Evolutionary conservation across 2,888 invertebrate species (phyloP).

Genomic region (Linnaemya vulpina): DNA sequence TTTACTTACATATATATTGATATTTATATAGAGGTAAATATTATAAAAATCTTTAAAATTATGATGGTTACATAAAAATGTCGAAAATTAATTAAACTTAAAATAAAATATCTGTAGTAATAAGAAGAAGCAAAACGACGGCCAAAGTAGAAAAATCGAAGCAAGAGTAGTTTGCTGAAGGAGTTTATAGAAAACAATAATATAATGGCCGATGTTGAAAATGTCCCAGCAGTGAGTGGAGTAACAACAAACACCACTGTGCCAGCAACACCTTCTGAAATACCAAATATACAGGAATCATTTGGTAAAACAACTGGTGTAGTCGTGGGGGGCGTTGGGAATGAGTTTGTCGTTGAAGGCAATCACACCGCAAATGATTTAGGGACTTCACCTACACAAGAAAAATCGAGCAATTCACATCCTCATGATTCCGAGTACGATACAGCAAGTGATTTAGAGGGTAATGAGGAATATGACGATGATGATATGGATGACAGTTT

Average conservation of each 20-base stretch:
- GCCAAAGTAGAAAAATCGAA: slow-evolving; percentile 69
- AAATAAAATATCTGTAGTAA: slow-evolving; percentile 52
- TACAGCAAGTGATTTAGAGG: slow-evolving; percentile 83
- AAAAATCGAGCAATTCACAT: slow-evolving; percentile 81
- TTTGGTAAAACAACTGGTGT: slow-evolving; percentile 27
- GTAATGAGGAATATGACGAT: slow-evolving; percentile 81
- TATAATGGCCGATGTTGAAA: slow-evolving; percentile 82
- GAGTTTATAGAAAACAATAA: slow-evolving; percentile 43
- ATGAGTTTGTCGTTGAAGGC: slow-evolving; percentile 72
- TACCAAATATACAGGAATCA: slow-evolving; percentile 67
- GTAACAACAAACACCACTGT: slow-evolving; percentile 73
- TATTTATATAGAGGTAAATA: slow-evolving; percentile 50
- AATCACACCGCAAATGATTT: slow-evolving; percentile 73
- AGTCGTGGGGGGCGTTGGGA: slow-evolving; percentile 75
- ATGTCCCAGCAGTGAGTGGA: slow-evolving; percentile 74
- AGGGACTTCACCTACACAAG: slow-evolving; percentile 81
- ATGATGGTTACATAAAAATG: slow-evolving; percentile 62
- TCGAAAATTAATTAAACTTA: slow-evolving; percentile 33
- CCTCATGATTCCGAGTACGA: slow-evolving; percentile 83
- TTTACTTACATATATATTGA: slow-evolving; percentile 1
- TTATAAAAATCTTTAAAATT: background rate
- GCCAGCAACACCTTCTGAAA: slow-evolving; percentile 72
- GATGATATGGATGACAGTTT: slow-evolving; percentile 73
- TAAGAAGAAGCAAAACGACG: slow-evolving; percentile 61
- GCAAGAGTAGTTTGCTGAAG: slow-evolving; percentile 23